Percentiles rank a stretch among this genome's conserved stretches.
phyloP scores from a whole-genome alignment of 2,888 invertebrate genomes.

The Hipparchia semele region DNA sequence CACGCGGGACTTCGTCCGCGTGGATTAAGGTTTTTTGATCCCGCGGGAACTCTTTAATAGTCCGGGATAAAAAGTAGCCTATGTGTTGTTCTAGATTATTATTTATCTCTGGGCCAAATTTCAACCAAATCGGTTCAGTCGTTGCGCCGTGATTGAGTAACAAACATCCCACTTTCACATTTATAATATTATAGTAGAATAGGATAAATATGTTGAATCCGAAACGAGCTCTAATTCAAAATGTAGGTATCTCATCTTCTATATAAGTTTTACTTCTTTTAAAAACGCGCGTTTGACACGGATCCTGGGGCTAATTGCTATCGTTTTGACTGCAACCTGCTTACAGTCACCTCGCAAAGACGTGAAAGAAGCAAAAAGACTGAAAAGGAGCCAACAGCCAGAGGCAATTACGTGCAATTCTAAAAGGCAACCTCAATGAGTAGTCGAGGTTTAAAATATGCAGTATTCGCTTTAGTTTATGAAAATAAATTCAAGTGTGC shows the following conservation, averaged over 20 bases:
- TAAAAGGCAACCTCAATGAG: slow-evolving; percentile 43
- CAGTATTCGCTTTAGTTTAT: background rate
- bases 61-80: no score
- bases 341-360: slow-evolving; percentile 41
- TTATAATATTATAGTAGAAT: no score
- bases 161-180: no score
- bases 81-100: no score
- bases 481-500: background rate
- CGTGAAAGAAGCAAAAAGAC: slow-evolving; percentile 59
- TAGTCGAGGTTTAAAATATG: slow-evolving; percentile 37
- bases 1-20: no score
- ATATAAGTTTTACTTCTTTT: slow-evolving; percentile 1
- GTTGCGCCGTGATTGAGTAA: no score
- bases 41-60: no score
- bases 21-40: no score
- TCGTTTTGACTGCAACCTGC: slow-evolving; percentile 29
- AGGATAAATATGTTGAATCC: background rate
- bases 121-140: no score
- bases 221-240: background rate
- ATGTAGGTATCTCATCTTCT: background rate
- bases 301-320: slow-evolving; percentile 24
- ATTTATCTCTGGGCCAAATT: no score
- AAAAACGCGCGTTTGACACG: slow-evolving; percentile 7
- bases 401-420: slow-evolving; percentile 48
- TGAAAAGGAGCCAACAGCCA: slow-evolving; percentile 48